Evolutionary conservation across 2,113 vertebrate species (phyloP).

Genomic region (Rutilus rutilus): DNA sequence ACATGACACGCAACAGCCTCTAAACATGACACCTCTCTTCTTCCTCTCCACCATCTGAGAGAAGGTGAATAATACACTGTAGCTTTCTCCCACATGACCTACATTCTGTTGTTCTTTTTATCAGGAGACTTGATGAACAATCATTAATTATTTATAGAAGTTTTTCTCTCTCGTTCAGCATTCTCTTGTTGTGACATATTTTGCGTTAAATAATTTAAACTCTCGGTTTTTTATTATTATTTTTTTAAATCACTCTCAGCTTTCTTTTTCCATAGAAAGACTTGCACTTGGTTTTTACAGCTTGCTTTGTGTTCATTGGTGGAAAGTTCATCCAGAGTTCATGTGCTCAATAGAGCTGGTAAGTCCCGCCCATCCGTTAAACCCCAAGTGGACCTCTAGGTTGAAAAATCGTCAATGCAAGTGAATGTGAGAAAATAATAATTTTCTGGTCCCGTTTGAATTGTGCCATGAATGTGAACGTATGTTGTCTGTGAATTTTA

Average conservation of each 20-base stretch:
- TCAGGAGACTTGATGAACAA: conserved; percentile 27
- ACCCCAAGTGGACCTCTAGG: too few relatives aligned
- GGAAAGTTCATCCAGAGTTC: conserved; percentile 3
- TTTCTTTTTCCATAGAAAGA: background rate
- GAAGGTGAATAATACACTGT: background rate
- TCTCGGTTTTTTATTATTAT: background rate
- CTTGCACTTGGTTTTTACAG: background rate
- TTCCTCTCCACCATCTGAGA: conserved; percentile 5
- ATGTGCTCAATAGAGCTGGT: conserved; percentile 20
- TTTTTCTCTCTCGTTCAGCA: background rate
- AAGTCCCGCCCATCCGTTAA: too few relatives aligned
- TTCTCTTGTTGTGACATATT: conserved; percentile 30
- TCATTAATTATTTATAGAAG: conserved; percentile 14
- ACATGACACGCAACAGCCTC: background rate
- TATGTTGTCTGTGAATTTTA: too few relatives aligned
- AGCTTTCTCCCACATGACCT: background rate
- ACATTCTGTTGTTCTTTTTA: conserved; percentile 28
- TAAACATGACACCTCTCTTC: background rate
- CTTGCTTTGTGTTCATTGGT: background rate
- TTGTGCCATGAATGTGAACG: too few relatives aligned
- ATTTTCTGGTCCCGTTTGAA: too few relatives aligned
- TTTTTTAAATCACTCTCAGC: background rate
- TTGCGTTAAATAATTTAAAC: conserved; percentile 31
- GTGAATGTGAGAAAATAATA: too few relatives aligned
- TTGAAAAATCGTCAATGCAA: too few relatives aligned